phyloP scores from a whole-genome alignment of 2,888 invertebrate species.

The Copidosoma aretas region DNA sequence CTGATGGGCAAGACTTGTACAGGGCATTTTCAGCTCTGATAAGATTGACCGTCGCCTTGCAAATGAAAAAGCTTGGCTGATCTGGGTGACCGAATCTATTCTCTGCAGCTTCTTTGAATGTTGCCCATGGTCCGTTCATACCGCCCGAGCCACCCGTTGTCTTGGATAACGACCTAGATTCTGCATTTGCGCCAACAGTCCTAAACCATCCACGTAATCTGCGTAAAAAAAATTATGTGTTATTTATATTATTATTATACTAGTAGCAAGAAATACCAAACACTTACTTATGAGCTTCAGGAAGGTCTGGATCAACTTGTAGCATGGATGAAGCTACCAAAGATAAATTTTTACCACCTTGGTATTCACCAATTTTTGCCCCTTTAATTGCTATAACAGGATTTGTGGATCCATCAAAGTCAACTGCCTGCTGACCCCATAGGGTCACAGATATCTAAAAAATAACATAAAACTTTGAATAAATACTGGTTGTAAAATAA shows the following conservation, averaged over 20 bases:
- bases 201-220: conserved; percentile 90
- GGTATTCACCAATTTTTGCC: conserved; percentile 85
- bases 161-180: conserved; percentile 68
- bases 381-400: conserved; percentile 89
- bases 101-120: conserved; percentile 76
- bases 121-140: conserved; percentile 73
- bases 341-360: conserved; percentile 77
- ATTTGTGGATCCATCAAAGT: conserved; percentile 77
- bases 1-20: conserved; percentile 90
- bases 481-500: neutral
- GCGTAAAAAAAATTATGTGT: conserved; percentile 8
- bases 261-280: neutral
- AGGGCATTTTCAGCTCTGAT: conserved; percentile 82
- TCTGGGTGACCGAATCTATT: conserved; percentile 77
- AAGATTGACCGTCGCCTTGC: conserved; percentile 79
- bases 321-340: conserved; percentile 69
- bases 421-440: conserved; percentile 90
- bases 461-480: conserved; percentile 11
- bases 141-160: conserved; percentile 62
- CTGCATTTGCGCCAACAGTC: conserved; percentile 72
- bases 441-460: conserved; percentile 78
- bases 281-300: conserved; percentile 75
- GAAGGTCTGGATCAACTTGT: conserved; percentile 86
- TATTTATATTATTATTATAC: conserved; percentile 11
- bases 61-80: conserved; percentile 81